Conservation (phyloP, 2,888 invertebrate genomes). For the Cataglyphis albicans region DNA sequence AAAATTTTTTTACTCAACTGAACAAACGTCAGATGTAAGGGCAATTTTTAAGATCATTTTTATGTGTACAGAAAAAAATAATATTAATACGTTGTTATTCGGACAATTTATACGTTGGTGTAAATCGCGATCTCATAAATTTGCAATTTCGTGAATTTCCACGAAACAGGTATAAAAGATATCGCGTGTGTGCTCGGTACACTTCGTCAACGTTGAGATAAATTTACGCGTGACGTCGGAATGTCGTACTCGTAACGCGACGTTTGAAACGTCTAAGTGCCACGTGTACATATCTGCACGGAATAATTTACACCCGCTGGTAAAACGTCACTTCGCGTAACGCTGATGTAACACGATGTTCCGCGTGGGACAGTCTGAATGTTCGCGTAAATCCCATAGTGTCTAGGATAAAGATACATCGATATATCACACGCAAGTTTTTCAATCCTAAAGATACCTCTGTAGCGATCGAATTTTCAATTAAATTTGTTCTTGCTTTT, state of each 20-base stretch:
- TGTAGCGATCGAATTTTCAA: not conserved
- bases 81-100: not conserved
- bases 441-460: not conserved
- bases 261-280: slow-evolving; percentile 47
- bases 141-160: not conserved
- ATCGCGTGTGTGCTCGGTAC: not conserved
- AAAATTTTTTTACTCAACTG: not conserved
- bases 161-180: not conserved
- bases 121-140: not conserved
- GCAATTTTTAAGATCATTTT: not conserved
- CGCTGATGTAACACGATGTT: not conserved
- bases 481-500: slow-evolving; percentile 43
- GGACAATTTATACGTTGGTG: not conserved
- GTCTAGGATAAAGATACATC: slow-evolving; percentile 10
- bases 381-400: slow-evolving; percentile 19
- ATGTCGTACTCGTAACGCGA: slow-evolving; percentile 35
- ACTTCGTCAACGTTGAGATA: slow-evolving; percentile 40
- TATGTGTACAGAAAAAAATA: not conserved
- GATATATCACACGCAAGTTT: not conserved
- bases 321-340: slow-evolving; percentile 39
- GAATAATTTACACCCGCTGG: slow-evolving; percentile 51
- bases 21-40: not conserved
- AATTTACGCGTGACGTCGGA: slow-evolving; percentile 25
- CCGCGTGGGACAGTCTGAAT: not conserved
- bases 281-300: slow-evolving; percentile 37